Base-by-base conservation (phyloP, 92 coral and sea anemone species). In the Epizoanthus stellaris region DNA sequence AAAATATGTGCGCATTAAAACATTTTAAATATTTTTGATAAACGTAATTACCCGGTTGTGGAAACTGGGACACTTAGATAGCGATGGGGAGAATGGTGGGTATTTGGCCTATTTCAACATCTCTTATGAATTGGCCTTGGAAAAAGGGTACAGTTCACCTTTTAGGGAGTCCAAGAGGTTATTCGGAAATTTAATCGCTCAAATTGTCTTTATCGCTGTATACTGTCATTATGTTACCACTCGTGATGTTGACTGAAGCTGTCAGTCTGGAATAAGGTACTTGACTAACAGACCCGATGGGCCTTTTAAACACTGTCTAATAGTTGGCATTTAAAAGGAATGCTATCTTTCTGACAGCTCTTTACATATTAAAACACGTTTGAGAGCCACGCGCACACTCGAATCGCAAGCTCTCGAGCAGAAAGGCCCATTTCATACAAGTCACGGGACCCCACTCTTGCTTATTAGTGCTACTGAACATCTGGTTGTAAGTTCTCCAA, bases 221-320 rank as follows among this genome's bases (percentile, higher is more conserved):
- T 79, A 62, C 9, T 79, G 70, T 79, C 45, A 62, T 63, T 79
- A 79, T 42, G 65, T 79, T 79, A 39, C 72, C 72, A 79, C 70
- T 62, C 21, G 42, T 21, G 61, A n/a, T 20, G 65, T 63, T 63
- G 56, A 52, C 56, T 52, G 72, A 79, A 79, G 72, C 83, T 79
- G 83, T 79, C 83, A 79, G 56, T 40, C 72, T 63, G 59, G 40
- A 40, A 62, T 61, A 40, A 63, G 49, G 57, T 79, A 70, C 23
- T 43, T 79, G 73, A 59, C 62, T 77, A 68, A 49, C 38, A 79
- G 39, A 70, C 49, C 71, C 83, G 59, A 79, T 45, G 83, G 59
- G 83, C 49, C 45, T 68, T 36, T 79, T 79, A 63, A 79, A 79
- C 42, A 79, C 83, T 58, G 83, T 63, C 83, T 79, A 79, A 79